phyloP scores from a whole-genome alignment of 2,797 vertebrate genomes.

The Rhynchonycteris naso region DNA sequence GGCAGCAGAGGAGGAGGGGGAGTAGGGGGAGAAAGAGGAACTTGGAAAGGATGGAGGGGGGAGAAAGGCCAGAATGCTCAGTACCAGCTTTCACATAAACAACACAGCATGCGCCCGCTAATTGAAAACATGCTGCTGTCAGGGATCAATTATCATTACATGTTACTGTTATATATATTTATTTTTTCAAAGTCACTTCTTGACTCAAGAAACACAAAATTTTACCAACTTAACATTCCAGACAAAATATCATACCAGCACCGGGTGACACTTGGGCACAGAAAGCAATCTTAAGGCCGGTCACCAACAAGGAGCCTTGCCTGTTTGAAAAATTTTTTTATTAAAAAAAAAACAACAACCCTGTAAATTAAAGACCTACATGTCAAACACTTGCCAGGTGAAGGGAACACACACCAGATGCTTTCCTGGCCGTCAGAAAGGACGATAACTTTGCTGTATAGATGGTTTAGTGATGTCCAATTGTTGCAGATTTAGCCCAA shows the following conservation, averaged over 20 bases:
- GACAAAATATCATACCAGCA: not conserved
- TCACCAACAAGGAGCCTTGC: not conserved
- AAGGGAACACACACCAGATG: no score
- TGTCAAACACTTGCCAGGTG: no score
- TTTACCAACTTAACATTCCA: not conserved
- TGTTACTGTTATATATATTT: not conserved
- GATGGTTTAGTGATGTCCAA: not conserved
- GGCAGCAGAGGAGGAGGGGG: rapidly evolving
- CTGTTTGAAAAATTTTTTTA: not conserved
- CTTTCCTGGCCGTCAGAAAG: not conserved
- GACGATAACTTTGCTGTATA: no score
- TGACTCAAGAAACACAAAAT: not conserved
- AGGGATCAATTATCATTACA: not conserved
- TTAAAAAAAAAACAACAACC: not conserved
- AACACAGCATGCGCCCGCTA: not conserved
- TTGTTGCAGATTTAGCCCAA: not conserved
- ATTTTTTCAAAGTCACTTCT: not conserved
- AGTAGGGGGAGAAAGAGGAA: not conserved
- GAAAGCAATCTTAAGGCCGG: not conserved
- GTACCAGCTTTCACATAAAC: not conserved
- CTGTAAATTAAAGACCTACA: not conserved
- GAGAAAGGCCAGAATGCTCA: not conserved
- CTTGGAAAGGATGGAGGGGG: not conserved
- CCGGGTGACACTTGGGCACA: not conserved
- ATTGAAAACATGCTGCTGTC: not conserved